These are phyloP conservation scores for Eudemis profundana DNA, from an alignment of 2,888 invertebrate genomes.

Conservation along the genomic window DNA sequence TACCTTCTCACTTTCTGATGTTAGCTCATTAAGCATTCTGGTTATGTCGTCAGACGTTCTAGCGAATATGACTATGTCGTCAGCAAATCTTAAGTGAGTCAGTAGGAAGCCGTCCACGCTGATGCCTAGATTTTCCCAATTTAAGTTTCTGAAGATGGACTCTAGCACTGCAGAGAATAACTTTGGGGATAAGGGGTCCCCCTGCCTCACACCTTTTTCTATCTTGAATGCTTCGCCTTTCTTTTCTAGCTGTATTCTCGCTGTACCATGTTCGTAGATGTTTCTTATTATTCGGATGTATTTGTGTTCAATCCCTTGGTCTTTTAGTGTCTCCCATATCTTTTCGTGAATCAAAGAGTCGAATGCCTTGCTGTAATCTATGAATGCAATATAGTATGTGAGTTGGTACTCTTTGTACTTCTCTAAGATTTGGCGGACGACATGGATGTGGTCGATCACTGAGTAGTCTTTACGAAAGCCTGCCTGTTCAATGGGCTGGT, in stretches of 20 bases:
- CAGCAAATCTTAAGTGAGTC: slow-evolving; percentile 7
- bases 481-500: slow-evolving; percentile 30
- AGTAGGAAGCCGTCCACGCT: neutral
- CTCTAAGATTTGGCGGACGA: slow-evolving; percentile 1
- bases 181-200: neutral
- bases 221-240: neutral
- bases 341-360: slow-evolving; percentile 16
- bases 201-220: neutral
- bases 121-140: neutral
- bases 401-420: slow-evolving; percentile 20
- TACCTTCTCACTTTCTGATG: neutral
- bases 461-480: slow-evolving; percentile 29
- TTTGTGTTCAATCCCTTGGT: slow-evolving; percentile 16
- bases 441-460: slow-evolving; percentile 12
- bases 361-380: slow-evolving; percentile 23
- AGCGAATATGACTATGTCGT: slow-evolving; percentile 16
- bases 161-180: neutral
- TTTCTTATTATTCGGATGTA: slow-evolving; percentile 3
- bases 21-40: neutral
- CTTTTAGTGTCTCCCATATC: slow-evolving; percentile 20
- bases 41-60: neutral
- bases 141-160: slow-evolving; percentile 8
- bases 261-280: slow-evolving; percentile 3
- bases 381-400: slow-evolving; percentile 22
- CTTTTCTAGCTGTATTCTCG: slow-evolving; percentile 13